phyloP scores from a whole-genome alignment of 2,797 vertebrate genomes.

The Decapterus maruadsi region DNA sequence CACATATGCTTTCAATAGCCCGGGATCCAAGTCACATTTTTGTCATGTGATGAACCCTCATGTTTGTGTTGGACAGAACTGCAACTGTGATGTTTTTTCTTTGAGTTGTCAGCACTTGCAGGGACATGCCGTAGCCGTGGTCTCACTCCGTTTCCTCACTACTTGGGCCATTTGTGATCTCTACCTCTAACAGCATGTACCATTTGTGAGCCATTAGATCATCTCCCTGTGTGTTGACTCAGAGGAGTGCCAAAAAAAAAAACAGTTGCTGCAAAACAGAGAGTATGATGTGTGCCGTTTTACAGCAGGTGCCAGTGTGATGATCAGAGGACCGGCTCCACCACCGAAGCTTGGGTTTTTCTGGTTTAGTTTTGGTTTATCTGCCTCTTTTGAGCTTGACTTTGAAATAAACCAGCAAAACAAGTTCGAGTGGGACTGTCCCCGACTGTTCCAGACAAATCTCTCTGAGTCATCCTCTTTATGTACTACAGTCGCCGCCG shows the following conservation, averaged over 20 bases:
- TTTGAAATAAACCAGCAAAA: slow-evolving; percentile 11
- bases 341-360: slow-evolving; percentile 12
- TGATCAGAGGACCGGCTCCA: slow-evolving; percentile 6
- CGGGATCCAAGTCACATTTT: slow-evolving; percentile 11
- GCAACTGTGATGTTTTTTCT: slow-evolving; percentile 10
- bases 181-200: slow-evolving; percentile 2
- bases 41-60: slow-evolving; percentile 33
- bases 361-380: slow-evolving; percentile 8
- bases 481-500: background rate
- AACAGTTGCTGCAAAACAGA: background rate
- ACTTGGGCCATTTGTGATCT: slow-evolving; percentile 24
- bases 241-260: background rate
- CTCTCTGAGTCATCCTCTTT: background rate
- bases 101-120: background rate
- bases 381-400: background rate
- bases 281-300: slow-evolving; percentile 2
- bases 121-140: background rate
- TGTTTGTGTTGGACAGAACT: slow-evolving; percentile 35
- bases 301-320: background rate
- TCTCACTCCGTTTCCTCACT: slow-evolving; percentile 24
- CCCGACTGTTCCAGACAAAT: background rate
- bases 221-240: background rate
- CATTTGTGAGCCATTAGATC: slow-evolving; percentile 44
- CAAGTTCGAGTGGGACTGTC: background rate
- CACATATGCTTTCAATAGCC: slow-evolving; percentile 23